Evolutionary conservation across 2,113 vertebrate species (phyloP), one percentile per base, ranked within the genome.

Genomic region (Oxyruncus cristatus): DNA sequence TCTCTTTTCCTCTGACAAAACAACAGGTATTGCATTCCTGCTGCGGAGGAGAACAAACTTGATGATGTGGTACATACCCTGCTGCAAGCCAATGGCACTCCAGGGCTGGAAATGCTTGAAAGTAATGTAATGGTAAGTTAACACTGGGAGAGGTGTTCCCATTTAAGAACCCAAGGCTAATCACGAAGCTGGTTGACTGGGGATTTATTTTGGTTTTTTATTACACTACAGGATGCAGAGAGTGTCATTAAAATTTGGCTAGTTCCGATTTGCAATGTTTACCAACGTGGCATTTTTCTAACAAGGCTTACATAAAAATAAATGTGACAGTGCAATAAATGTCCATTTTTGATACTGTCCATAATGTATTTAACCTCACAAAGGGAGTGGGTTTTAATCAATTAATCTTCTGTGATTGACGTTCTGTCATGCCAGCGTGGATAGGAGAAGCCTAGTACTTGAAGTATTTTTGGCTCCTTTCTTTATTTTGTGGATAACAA

Each of bases 71-170:
- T 99, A 97, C 99, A 99, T 98, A 99, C 99, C 80, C 88, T 90
- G 98, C 98, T 99, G 98, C 99, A 99, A 98, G 99, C 99, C 98
- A 99, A 99, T 75, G 99, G 99, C 95, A 99, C 99, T 90, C 99
- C 99, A 85, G 99, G 99, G 96, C 98, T 99, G 96, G 99, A 99
- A 98, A 99, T 99, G 99, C 98, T 99, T 98, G 99, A 99, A 98
- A 99, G 99, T 98, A 99, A 99, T 47, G 98, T 99, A 88, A 99
- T 99, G 99, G 99, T 99, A 79, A 79, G 98, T 84, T 59, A 68
- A 61, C 49, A 4, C 30, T 11, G 72, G 72, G 65, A 93, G 86
- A 89, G 13, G 19, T 12, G 12, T 28, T 95, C 68, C 56, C 42
- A 8, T 63, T 3, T 67, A 59, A 50, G 58, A 71, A 55, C 70